Evolutionary conservation across 2,113 vertebrate species (phyloP), one percentile per base, ranked within the genome.

Genomic region (Carassius carassius): DNA sequence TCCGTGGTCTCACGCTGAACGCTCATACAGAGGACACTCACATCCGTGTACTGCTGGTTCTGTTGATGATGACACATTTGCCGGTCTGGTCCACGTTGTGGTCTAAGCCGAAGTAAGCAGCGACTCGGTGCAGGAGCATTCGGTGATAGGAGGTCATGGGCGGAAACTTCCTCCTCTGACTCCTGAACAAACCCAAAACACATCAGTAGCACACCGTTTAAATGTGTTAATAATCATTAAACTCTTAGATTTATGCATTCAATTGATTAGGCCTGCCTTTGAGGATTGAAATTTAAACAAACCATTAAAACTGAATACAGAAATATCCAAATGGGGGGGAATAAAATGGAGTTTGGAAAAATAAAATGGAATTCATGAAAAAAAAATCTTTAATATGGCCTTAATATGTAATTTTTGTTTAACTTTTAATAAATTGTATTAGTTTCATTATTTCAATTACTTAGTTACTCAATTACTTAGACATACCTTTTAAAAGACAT

Each of bases 91-190:
- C 98, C 91, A 99, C 97, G 51, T 99, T 99, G 94, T 99, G 98
- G 92, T 99, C 98, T 92, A 99, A 95, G 91, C 98, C 98, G 85
- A 99, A 99, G 94, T 99, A 99, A 88, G 98, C 98, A 0, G 98
- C 97, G 88, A 99, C 97, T 91, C 98, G 95, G 90, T 99, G 98
- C 85, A 99, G 93, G 87, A 99, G 94, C 98, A 99, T 99, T 92
- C 98, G 95, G 91, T 99, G 98, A 92, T 99, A 99, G 88, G 98
- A 98, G 87, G 97, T 98, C 98, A 99, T 99, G 84, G 98, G 98
- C 75, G 98, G 98, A 88, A 99, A 99, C 90, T 97, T 99, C 91
- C 97, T 98, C 91, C 97, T 96, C 93, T 97, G 98, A 93, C 94
- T 95, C 93, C 98, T 99, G 23, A 80, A 88, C 29, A 23, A 0